Base-by-base conservation (phyloP, 2,888 invertebrate genomes). In the Tachina lurida region DNA sequence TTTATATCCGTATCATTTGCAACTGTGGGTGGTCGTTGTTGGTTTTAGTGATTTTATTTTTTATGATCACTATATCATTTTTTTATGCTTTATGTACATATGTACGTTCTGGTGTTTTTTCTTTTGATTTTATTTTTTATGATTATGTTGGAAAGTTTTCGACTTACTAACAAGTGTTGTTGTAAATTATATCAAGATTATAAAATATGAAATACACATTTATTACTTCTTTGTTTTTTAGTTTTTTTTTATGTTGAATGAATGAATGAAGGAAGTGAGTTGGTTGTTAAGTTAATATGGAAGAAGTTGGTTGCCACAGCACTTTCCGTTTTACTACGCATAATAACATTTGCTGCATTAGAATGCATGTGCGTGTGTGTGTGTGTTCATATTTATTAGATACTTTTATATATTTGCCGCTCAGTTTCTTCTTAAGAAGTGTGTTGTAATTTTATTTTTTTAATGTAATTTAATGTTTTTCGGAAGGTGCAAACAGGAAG, bases 21-120 rank as follows among this genome's bases (percentile, higher is more conserved):
- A 60, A 76, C 86, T 83, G 79, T 86, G 86, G 86, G 86, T 86
- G 86, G 86, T 86, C 83, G 68, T 63, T 62, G 74, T 63, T 77
- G 68, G 73, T 68, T 73, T 79, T 63, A 62, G 68, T 76, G 83
- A 76, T 63, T 70, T 75, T 39, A 31, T 39, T 47, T 63, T 84
- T 81, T 85, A 84, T 54, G 80, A 77, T 77, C 80, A 80, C 71
- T 76, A 56, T 74, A 49, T 22, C 17, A 43, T 39, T 58, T 58
- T 76, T 80, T 67, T 12, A 31, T 63, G 12, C 47, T 45, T 1
- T 3, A 22, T 22, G 22, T 22, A 22, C 0, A 4, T 31, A 31
- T 31, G 31, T 31, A 13, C 10, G 17, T 75, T 47, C 22, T n/a
- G 45, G 31, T 49, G 10, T 15, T 2, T 65, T 58, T n/a, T 52